phyloP scores from a whole-genome alignment of 2,113 vertebrate species.

The Acrocephalus kingi region DNA sequence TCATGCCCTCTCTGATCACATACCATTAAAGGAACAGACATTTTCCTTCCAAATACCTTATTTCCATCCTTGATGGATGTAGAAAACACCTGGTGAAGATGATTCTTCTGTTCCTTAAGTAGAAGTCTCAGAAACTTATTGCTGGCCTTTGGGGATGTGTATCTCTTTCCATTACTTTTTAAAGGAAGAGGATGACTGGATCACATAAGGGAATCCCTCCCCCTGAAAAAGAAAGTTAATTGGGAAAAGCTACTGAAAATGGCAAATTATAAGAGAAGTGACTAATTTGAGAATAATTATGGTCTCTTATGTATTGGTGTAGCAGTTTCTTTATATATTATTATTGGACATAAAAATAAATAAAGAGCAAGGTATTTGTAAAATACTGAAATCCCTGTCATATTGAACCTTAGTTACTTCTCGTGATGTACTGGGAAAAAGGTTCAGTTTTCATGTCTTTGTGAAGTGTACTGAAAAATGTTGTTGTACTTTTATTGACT shows the following conservation, averaged over 20 bases:
- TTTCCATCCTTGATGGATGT: neutral
- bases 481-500: neutral
- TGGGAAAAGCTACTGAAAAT: neutral
- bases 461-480: neutral
- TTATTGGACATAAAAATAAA: neutral
- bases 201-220: neutral
- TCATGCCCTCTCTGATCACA: neutral
- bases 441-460: neutral
- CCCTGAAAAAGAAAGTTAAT: neutral
- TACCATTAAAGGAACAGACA: neutral
- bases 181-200: neutral
- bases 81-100: neutral
- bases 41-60: neutral
- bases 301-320: neutral
- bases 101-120: neutral
- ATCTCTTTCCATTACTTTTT: neutral
- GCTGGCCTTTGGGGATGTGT: neutral
- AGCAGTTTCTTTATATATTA: neutral
- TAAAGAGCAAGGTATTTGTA: neutral
- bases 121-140: neutral
- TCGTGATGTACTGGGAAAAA: neutral
- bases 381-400: neutral
- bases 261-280: neutral
- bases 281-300: neutral
- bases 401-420: neutral